A percentile compares a stretch with the other conserved stretches of the same genome.
Evolutionary conservation across 2,888 invertebrate genomes (phyloP).

Genomic region (Hypolimnas misippus): DNA sequence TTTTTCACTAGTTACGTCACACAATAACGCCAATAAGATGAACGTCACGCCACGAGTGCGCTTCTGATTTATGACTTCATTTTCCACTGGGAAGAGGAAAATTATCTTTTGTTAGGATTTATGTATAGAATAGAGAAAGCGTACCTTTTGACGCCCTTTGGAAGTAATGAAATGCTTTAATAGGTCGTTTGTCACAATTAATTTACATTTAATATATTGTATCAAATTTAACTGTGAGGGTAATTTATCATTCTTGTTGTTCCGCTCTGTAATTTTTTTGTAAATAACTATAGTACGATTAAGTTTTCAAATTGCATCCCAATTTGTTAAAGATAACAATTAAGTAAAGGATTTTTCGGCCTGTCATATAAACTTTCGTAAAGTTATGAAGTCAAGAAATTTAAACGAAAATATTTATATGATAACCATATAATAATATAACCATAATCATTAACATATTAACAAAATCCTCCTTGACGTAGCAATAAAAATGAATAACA

Average conservation of each 20-base stretch:
- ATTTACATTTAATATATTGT: conserved; percentile 31
- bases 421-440: too few species aligned
- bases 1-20: conserved; percentile 38
- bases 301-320: too few species aligned
- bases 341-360: too few species aligned
- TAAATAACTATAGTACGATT: neutral
- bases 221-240: neutral
- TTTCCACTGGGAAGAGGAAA: conserved; percentile 47
- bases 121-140: conserved; percentile 42
- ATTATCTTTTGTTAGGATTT: conserved; percentile 49
- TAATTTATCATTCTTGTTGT: neutral
- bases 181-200: conserved; percentile 33
- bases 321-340: too few species aligned
- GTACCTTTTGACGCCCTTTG: conserved; percentile 39
- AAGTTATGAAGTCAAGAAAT: too few species aligned
- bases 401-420: too few species aligned
- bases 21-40: conserved; percentile 54
- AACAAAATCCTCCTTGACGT: too few species aligned
- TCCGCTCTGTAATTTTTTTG: neutral
- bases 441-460: too few species aligned
- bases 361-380: too few species aligned
- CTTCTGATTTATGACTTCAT: conserved; percentile 57
- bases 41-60: conserved; percentile 48
- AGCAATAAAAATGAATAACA: too few species aligned
- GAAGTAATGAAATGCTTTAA: conserved; percentile 35